Evolutionary conservation across 2,797 vertebrate species (phyloP).

Genomic region (Numenius phaeopus): DNA sequence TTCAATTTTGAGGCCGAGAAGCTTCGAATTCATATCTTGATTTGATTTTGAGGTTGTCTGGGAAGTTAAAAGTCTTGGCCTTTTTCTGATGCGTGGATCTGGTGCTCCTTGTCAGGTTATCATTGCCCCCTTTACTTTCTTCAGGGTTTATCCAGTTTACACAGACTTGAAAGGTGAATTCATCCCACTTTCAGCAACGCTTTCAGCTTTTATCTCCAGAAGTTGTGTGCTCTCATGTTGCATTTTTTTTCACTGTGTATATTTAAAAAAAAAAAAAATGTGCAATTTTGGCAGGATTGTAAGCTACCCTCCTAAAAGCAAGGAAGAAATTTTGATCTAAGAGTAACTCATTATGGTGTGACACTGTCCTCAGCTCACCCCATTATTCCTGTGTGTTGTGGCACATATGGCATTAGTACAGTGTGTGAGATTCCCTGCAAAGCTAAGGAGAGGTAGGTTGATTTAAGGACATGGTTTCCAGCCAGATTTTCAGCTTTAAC

Average conservation of each 20-base stretch:
- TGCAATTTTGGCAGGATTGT: slow-evolving; percentile 55
- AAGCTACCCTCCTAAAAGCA: slow-evolving; percentile 30
- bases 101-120: neutral
- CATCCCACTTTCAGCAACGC: slow-evolving; percentile 28
- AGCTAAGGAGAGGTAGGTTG: slow-evolving; percentile 74
- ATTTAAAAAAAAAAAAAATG: slow-evolving; percentile 1
- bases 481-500: slow-evolving; percentile 64
- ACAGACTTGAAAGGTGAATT: slow-evolving; percentile 40
- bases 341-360: slow-evolving; percentile 66
- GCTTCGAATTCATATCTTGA: neutral
- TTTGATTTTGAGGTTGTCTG: neutral
- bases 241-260: slow-evolving; percentile 42
- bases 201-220: slow-evolving; percentile 35
- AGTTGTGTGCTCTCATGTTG: slow-evolving; percentile 44
- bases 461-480: slow-evolving; percentile 73
- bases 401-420: slow-evolving; percentile 78
- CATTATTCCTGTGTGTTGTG: slow-evolving; percentile 72
- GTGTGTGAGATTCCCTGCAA: slow-evolving; percentile 75
- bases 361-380: slow-evolving; percentile 73
- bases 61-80: neutral
- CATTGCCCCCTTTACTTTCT: neutral
- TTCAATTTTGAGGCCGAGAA: neutral
- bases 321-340: slow-evolving; percentile 59
- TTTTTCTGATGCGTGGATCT: neutral
- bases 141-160: slow-evolving; percentile 7